Conservation (phyloP, 1,140 invertebrate species). For the Diploscapter pachys region DNA sequence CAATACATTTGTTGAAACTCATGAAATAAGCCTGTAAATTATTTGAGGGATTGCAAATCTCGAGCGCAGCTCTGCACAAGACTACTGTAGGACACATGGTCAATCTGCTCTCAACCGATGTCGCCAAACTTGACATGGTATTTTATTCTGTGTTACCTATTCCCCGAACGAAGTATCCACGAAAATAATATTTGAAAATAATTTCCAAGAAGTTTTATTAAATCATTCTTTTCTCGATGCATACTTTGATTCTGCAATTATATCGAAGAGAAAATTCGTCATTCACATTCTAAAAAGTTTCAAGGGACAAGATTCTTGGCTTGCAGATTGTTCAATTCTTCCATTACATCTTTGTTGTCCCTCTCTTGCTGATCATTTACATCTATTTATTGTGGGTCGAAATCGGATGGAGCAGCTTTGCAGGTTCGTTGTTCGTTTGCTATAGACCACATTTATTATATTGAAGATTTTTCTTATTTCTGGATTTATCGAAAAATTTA, state of each 20-base stretch:
- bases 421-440: slow-evolving; percentile 64
- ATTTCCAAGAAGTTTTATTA: too few relatives aligned
- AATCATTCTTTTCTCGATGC: too few relatives aligned
- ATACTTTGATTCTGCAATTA: too few relatives aligned
- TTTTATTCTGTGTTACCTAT: not conserved
- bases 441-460: too few relatives aligned
- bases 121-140: slow-evolving; percentile 37
- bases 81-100: slow-evolving; percentile 33
- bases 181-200: too few relatives aligned
- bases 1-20: too few relatives aligned
- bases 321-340: slow-evolving; percentile 38
- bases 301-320: not conserved
- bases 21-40: not conserved
- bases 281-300: too few relatives aligned
- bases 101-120: slow-evolving; percentile 37
- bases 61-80: slow-evolving; percentile 36
- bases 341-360: slow-evolving; percentile 40
- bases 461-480: too few relatives aligned
- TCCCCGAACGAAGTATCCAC: too few relatives aligned
- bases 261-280: too few relatives aligned
- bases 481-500: too few relatives aligned
- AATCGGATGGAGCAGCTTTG: slow-evolving; percentile 82
- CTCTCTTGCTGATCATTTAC: slow-evolving; percentile 33
- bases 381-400: slow-evolving; percentile 72
- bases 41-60: slow-evolving; percentile 50